Base-by-base conservation (phyloP, 2,797 vertebrate genomes). In the Pempheris klunzingeri region DNA sequence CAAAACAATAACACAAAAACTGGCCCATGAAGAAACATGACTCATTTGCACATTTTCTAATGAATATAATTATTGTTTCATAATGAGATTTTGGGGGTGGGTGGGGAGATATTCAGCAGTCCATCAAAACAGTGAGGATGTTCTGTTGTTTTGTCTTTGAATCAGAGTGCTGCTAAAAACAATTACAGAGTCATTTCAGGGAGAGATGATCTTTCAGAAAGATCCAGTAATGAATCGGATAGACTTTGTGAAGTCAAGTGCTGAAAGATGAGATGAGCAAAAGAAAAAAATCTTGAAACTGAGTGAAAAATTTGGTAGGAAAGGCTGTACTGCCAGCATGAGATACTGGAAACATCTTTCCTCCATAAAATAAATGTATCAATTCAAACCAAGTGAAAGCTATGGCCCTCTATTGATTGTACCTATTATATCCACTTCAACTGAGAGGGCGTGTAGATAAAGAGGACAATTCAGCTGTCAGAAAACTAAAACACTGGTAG, bases 51-150 rank as follows among this genome's bases (percentile, higher is more conserved):
- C 67, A 88, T 90, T 87, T 92, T 92, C 67, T 90, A 93, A 94
- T 95, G 89, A 94, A 94, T 92, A 92, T 90, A 92, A 92, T 93
- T 91, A 93, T 88, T 89, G 69, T 88, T 85, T 87, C 83, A 69
- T 92, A 93, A 93, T 94, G 88, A 90, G 81, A 89, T 93, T 88
- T 89, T 60, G 36, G 30, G 30, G 47, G 61, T 28, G 13, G 11
- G 24, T 10, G n/a, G 22, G 24, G 66, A 79, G 55, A 80, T 61
- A 81, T 73, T 75, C 72, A 74, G 80, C 82, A 67, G 74, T 88
- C 82, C 74, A 87, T 91, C 88, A 88, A 80, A 87, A 88, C 59
- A 59, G 74, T 13, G 77, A 80, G 79, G 61, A 70, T 50, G 52
- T 69, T 84, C 69, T 67, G 77, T 80, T 91, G 86, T 92, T 91